Evolutionary conservation across 1,140 invertebrate species (phyloP).

Genomic region (Drosophila nebulosa): DNA sequence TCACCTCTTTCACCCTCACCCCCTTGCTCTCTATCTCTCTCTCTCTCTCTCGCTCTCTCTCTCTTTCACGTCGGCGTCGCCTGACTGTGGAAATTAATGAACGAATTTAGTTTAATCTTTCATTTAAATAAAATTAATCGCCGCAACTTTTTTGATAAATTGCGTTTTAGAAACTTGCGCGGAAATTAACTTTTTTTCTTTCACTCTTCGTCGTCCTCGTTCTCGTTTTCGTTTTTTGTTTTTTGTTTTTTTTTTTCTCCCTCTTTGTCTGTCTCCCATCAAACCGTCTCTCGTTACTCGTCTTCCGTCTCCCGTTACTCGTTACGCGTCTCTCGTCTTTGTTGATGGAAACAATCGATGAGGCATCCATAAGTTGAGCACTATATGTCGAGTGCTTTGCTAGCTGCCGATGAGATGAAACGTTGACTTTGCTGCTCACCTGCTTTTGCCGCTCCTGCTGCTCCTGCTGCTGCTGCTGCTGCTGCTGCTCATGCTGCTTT

Average conservation of each 20-base stretch:
- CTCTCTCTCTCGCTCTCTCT: neutral
- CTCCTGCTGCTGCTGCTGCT: too few species aligned
- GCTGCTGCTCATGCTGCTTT: too few species aligned
- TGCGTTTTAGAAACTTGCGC: slow-evolving; percentile 14
- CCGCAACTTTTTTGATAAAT: slow-evolving; percentile 29
- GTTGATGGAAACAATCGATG: neutral
- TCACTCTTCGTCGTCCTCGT: neutral
- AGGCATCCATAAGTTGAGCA: neutral
- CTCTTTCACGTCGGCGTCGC: neutral
- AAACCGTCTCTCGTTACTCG: neutral
- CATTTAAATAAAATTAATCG: slow-evolving; percentile 35
- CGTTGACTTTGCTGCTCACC: neutral
- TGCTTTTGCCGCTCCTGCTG: too few species aligned
- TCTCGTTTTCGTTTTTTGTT: too few species aligned
- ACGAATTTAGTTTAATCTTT: slow-evolving; percentile 29
- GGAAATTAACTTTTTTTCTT: slow-evolving; percentile 12
- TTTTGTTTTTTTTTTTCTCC: too few species aligned
- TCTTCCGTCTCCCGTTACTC: too few species aligned
- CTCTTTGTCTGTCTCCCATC: neutral
- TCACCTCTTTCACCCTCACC: neutral
- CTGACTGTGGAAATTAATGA: slow-evolving; percentile 20
- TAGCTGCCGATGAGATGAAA: neutral
- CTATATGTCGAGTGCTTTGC: neutral
- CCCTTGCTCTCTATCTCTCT: too few species aligned
- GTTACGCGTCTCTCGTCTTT: neutral